A percentile compares a stretch with the other conserved stretches of the same genome.
Evolutionary conservation across 1,140 invertebrate species (phyloP).

Genomic region (Cherax destructor): DNA sequence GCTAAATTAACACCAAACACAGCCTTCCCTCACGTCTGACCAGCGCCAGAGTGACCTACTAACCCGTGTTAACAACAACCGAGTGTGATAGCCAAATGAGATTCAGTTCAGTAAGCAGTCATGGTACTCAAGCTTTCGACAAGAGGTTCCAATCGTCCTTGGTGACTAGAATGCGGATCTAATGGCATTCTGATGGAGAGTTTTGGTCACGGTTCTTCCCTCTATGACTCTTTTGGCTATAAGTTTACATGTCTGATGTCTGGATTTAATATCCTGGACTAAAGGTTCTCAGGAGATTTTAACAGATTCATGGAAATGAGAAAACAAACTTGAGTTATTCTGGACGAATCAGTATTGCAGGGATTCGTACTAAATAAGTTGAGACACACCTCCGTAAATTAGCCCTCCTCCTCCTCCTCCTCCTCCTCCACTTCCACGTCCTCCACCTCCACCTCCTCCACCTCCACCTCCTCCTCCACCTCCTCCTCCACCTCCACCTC

Average conservation of each 20-base stretch:
- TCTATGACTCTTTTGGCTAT: not conserved
- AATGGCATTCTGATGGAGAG: slow-evolving; percentile 15
- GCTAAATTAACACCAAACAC: too few relatives aligned
- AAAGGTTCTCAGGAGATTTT: too few relatives aligned
- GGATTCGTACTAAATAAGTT: not conserved
- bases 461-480: too few relatives aligned
- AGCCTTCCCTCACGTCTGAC: not conserved
- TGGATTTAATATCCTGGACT: not conserved
- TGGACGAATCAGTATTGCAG: not conserved
- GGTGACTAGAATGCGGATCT: slow-evolving; percentile 4
- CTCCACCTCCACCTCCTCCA: too few relatives aligned
- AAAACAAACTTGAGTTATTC: too few relatives aligned
- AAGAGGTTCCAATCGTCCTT: not conserved
- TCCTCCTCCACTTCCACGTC: not conserved
- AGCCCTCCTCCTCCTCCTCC: not conserved
- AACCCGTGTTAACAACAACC: not conserved
- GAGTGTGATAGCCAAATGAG: not conserved
- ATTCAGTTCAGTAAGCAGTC: not conserved
- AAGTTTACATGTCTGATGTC: not conserved
- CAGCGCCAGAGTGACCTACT: not conserved
- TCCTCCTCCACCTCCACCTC: not conserved
- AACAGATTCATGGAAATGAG: too few relatives aligned
- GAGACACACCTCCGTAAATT: not conserved
- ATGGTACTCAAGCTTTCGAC: not conserved
- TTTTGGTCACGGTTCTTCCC: not conserved